Evolutionary conservation across 2,113 vertebrate species (phyloP).

Genomic region (Vombatus ursinus): DNA sequence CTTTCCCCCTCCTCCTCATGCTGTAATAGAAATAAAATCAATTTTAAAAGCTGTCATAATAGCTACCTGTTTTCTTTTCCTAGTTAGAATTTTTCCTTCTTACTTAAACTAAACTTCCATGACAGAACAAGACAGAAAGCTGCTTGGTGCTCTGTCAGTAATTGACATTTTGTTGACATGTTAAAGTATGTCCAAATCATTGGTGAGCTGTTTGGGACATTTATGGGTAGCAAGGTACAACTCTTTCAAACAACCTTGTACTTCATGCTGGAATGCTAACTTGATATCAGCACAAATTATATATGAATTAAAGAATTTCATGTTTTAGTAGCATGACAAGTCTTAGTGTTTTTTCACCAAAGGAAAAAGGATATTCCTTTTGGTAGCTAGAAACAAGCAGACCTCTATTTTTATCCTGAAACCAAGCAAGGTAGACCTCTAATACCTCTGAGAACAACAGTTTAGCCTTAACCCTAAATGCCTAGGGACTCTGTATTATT

Average conservation of each 20-base stretch:
- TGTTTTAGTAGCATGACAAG: background rate
- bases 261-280: too few species aligned
- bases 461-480: too few species aligned
- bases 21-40: background rate
- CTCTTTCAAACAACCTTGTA: background rate
- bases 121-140: too few species aligned
- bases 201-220: background rate
- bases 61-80: background rate
- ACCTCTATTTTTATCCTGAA: slow-evolving; percentile 34
- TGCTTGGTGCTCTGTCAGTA: too few species aligned
- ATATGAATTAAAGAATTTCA: slow-evolving; percentile 14
- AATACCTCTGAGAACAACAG: background rate
- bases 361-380: background rate
- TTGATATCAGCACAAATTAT: slow-evolving; percentile 30
- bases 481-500: too few species aligned
- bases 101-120: slow-evolving; percentile 3
- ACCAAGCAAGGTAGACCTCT: background rate
- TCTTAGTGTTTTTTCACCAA: background rate
- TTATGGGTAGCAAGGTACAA: slow-evolving; percentile 3
- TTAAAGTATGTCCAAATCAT: too few species aligned
- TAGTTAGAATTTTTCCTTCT: background rate
- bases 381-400: background rate
- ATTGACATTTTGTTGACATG: too few species aligned
- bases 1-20: background rate
- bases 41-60: background rate